Evolutionary conservation across 2,797 vertebrate genomes (phyloP), one percentile per base, ranked within the genome.

Genomic region (Emydoidea blandingii): DNA sequence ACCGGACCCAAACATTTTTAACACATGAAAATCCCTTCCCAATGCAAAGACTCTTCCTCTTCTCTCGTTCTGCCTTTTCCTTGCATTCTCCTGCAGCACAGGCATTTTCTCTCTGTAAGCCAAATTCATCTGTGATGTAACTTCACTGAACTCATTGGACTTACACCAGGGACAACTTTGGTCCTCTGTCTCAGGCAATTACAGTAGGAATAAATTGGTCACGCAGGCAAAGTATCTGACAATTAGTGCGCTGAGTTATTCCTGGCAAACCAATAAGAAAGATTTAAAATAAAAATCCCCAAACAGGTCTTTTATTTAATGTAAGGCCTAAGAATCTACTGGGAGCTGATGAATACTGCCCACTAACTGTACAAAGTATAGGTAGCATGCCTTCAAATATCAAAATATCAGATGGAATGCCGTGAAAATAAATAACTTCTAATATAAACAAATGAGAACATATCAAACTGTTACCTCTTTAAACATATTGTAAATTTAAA

Each of bases 391-490:
- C 98, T 98, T 98, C 98, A 98, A 98, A 98, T 98, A 98, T 98
- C 98, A 98, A 98, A 98, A 98, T 98, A 98, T 98, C 98, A 97
- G 98, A 98, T 97, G 98, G 98, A 98, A 98, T 98, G 98, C 98
- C 83, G 92, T 98, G 98, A 98, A 98, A 98, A 98, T 98, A 98
- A 98, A 98, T 98, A 98, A 98, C 98, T 98, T 98, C 98, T 98
- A 98, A 98, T 98, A 98, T 98, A 98, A 98, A 98, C 98, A 98
- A 98, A 98, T 98, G 98, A 98, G 98, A 98, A 98, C 98, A 98
- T 98, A 98, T 98, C 98, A 98, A 98, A 98, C 98, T 98, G 98
- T 98, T 98, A 98, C 98, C 98, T 98, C 98, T 98, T 98, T 98
- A 98, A 98, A 98, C 98, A 98, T 98, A 98, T 97, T 97, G 98